Conservation (phyloP, 2,888 invertebrate genomes). For the Azorinus chamasolen region DNA sequence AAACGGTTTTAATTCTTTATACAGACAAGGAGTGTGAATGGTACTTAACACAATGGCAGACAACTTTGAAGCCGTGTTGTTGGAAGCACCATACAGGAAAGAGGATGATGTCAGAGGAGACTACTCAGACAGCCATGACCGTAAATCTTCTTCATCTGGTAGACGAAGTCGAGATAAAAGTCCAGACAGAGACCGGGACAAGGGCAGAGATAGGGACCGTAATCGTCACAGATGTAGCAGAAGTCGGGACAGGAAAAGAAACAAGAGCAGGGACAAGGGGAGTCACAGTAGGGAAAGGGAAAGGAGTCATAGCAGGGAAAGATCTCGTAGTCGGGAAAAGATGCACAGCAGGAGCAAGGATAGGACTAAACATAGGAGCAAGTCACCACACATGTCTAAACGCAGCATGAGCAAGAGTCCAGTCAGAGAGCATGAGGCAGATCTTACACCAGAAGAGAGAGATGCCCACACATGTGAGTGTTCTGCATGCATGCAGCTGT, state of each 20-base stretch:
- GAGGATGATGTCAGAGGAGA: no score
- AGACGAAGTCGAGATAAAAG: no score
- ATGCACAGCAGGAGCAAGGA: slow-evolving; percentile 68
- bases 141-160: no score
- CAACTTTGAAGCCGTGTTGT: no score
- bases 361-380: slow-evolving; percentile 51
- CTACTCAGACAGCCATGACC: no score
- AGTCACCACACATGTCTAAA: slow-evolving; percentile 69
- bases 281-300: slow-evolving; percentile 82
- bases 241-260: slow-evolving; percentile 20
- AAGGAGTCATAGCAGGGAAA: slow-evolving; percentile 61
- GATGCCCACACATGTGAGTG: slow-evolving; percentile 99
- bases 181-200: no score
- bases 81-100: no score
- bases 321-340: slow-evolving; percentile 49
- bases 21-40: no score
- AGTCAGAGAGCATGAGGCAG: slow-evolving; percentile 76
- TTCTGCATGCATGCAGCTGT: slow-evolving; percentile 99
- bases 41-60: no score
- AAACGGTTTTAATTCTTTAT: no score
- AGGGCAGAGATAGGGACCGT: slow-evolving; percentile 22
- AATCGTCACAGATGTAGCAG: slow-evolving; percentile 62
- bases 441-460: slow-evolving; percentile 96
- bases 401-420: slow-evolving; percentile 79
- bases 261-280: slow-evolving; percentile 84